Conservation (phyloP, 2,797 vertebrate genomes). For the Yasuhikotakia modesta region DNA sequence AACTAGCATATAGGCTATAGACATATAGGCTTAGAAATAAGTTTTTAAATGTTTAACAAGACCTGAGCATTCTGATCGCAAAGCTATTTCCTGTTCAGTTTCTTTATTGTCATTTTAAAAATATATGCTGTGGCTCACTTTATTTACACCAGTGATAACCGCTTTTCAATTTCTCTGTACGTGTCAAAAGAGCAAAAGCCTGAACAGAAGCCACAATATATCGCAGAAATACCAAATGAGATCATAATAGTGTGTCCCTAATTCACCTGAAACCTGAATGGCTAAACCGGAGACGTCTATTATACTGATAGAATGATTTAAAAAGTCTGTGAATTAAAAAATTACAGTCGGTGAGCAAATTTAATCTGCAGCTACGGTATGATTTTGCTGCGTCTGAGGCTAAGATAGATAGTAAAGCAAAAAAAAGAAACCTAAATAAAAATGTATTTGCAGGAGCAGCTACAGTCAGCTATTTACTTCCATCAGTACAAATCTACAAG, state of each 20-base stretch:
- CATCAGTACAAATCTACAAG: conserved; percentile 32
- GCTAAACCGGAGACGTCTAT: conserved; percentile 17
- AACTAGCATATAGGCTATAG: neutral
- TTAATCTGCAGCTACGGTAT: conserved; percentile 19
- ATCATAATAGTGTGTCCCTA: conserved; percentile 28
- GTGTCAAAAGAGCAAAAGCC: conserved; percentile 34
- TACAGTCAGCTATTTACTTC: conserved; percentile 35
- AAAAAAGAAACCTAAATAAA: conserved; percentile 2
- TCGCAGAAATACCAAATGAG: conserved; percentile 23
- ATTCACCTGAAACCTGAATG: neutral
- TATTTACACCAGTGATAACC: neutral
- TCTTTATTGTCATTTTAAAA: neutral
- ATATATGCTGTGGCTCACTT: neutral
- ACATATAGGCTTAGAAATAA: too few species aligned
- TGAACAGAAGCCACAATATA: conserved; percentile 15
- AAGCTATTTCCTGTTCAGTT: neutral
- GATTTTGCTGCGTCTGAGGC: conserved; percentile 24
- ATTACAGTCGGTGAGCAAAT: conserved; percentile 15
- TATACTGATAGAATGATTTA: neutral
- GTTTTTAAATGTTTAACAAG: neutral
- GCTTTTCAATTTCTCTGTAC: conserved; percentile 20
- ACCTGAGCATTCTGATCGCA: neutral
- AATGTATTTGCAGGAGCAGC: neutral
- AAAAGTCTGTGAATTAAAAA: conserved; percentile 8
- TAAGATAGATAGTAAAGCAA: conserved; percentile 14